Conservation (phyloP, 1,140 invertebrate genomes). For the Musca vetustissima region DNA sequence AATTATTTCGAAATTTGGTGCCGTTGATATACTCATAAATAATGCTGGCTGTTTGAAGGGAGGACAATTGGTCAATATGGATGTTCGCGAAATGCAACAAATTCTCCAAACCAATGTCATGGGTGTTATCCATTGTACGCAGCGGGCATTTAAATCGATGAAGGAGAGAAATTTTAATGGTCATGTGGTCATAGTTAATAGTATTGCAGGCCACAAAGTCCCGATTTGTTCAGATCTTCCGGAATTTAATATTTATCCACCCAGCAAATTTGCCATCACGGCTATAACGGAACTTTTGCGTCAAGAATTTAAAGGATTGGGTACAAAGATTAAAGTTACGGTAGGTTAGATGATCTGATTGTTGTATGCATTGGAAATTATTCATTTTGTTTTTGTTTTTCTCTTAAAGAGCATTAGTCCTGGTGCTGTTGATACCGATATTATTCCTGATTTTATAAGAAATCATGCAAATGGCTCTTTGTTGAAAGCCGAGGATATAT, state of each 20-base stretch:
- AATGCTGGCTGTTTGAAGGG: constrained; percentile 65
- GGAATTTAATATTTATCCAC: constrained; percentile 60
- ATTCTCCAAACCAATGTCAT: constrained; percentile 72
- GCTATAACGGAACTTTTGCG: constrained; percentile 64
- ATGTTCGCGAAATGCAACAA: constrained; percentile 52
- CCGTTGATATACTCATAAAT: constrained; percentile 72
- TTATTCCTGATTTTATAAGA: constrained; percentile 42
- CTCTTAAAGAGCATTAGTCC: constrained; percentile 62
- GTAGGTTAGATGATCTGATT: constrained; percentile 47
- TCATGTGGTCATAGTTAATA: constrained; percentile 74
- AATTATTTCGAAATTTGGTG: constrained; percentile 63
- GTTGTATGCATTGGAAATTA: background rate
- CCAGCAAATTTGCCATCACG: constrained; percentile 68
- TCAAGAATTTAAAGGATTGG: constrained; percentile 62
- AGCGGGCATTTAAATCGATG: constrained; percentile 70
- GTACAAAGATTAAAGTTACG: constrained; percentile 65
- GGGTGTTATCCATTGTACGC: constrained; percentile 66
- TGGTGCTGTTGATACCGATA: constrained; percentile 61
- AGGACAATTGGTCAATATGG: constrained; percentile 51
- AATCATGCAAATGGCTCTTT: constrained; percentile 24
- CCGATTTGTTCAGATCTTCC: constrained; percentile 40
- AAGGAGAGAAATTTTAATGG: constrained; percentile 64
- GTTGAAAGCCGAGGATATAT: constrained; percentile 58
- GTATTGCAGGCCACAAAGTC: constrained; percentile 59
- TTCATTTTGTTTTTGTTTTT: constrained; percentile 3